These are phyloP conservation scores for Allochrocebus solatus DNA, from an alignment of 2,797 vertebrate species.

Conservation along the genomic window DNA sequence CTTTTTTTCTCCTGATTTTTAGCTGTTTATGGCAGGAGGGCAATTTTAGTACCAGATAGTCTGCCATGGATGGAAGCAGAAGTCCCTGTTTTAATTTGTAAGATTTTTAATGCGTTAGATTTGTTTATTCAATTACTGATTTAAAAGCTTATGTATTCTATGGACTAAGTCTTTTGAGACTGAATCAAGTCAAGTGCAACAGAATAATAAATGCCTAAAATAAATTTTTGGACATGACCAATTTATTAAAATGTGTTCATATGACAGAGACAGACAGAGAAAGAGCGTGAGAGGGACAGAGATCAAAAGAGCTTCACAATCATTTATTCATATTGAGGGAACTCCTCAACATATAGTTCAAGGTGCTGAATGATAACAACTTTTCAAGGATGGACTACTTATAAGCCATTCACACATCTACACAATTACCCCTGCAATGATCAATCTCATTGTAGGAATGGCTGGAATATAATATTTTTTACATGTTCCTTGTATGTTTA, in stretches of 20 bases:
- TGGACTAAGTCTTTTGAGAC: not conserved
- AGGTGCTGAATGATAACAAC: not conserved
- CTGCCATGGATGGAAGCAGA: not conserved
- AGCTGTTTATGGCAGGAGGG: not conserved
- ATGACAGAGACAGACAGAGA: not conserved
- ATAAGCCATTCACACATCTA: not conserved
- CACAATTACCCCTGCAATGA: not conserved
- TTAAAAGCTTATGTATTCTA: not conserved
- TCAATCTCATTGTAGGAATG: not conserved
- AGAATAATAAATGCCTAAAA: not conserved
- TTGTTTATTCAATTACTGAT: slow-evolving; percentile 24
- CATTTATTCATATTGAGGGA: not conserved
- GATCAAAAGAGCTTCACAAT: not conserved
- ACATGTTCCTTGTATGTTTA: not conserved
- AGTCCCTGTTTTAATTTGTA: not conserved
- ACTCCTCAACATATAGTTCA: not conserved
- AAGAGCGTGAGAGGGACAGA: not conserved
- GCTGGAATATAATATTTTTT: slow-evolving; percentile 12
- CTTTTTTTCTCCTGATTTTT: not conserved
- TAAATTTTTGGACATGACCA: not conserved
- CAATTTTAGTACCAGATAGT: not conserved
- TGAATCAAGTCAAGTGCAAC: not conserved
- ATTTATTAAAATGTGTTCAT: slow-evolving; percentile 12
- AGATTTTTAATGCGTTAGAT: slow-evolving; percentile 22
- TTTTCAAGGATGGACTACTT: not conserved